Conservation (phyloP, 2,113 vertebrate genomes). For the Columbina picui region DNA sequence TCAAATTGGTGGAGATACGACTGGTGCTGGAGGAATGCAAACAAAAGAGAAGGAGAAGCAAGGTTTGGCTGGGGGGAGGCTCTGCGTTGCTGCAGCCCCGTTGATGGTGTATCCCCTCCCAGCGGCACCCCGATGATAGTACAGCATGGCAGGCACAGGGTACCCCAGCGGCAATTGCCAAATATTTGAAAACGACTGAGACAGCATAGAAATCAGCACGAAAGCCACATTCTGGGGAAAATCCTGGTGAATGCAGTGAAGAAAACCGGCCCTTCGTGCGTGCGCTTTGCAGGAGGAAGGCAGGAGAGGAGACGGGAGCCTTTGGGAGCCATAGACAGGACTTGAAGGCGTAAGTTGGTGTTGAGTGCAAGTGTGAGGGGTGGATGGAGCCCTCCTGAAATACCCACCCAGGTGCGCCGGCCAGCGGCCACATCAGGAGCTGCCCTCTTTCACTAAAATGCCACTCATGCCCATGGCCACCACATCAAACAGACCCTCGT, state of each 20-base stretch:
- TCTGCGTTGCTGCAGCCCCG: accelerated
- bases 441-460: background rate
- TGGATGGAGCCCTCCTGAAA: background rate
- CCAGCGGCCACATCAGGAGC: accelerated
- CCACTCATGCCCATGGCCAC: background rate
- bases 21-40: conserved; percentile 10
- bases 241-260: background rate
- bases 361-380: background rate
- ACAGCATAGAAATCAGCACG: background rate
- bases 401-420: background rate
- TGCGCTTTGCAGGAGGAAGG: background rate
- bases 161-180: background rate
- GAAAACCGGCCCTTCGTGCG: accelerated
- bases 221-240: background rate
- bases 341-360: accelerated
- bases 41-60: conserved; percentile 7
- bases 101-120: accelerated
- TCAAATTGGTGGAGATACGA: background rate
- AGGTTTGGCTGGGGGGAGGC: background rate
- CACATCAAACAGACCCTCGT: background rate
- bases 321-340: background rate
- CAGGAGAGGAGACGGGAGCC: background rate
- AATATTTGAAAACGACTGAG: background rate
- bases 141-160: accelerated
- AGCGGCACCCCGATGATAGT: accelerated